Percentiles rank a stretch among this genome's conserved stretches.
phyloP scores from a whole-genome alignment of 2,888 invertebrate genomes.

The Hecatera dysodea region DNA sequence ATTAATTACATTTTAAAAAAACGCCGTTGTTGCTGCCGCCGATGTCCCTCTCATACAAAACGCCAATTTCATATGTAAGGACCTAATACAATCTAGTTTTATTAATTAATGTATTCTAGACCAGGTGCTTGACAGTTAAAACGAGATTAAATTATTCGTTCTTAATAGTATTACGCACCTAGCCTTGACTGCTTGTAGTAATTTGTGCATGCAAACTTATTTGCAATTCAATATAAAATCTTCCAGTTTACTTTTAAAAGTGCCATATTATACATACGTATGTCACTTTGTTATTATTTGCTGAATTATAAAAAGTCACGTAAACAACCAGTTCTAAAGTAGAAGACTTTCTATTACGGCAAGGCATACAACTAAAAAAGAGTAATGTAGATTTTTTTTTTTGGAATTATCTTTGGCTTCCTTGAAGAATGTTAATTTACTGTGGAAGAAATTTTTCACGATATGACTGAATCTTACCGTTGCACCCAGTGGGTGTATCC shows the following conservation, averaged over 20 bases:
- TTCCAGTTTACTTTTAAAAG: background rate
- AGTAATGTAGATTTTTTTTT: no score
- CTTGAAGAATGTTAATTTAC: background rate
- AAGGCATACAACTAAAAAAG: no score
- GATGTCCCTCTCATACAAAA: no score
- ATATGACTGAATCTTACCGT: background rate
- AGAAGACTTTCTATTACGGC: no score
- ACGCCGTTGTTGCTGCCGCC: no score
- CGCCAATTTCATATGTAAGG: no score
- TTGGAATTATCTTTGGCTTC: background rate
- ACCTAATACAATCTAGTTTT: background rate
- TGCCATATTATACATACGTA: no score
- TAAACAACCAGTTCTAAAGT: background rate
- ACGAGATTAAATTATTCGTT: background rate
- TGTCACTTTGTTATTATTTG: background rate
- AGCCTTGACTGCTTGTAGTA: background rate
- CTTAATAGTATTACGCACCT: background rate
- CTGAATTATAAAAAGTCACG: no score
- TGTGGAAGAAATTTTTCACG: background rate
- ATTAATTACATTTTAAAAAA: no score
- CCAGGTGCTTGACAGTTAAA: background rate
- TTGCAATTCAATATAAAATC: background rate
- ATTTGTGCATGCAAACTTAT: background rate
- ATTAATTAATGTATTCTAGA: conserved; percentile 1
- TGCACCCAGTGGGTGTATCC: no score